Evolutionary conservation across 1,140 invertebrate species (phyloP).

Genomic region (Ruditapes philippinarum): DNA sequence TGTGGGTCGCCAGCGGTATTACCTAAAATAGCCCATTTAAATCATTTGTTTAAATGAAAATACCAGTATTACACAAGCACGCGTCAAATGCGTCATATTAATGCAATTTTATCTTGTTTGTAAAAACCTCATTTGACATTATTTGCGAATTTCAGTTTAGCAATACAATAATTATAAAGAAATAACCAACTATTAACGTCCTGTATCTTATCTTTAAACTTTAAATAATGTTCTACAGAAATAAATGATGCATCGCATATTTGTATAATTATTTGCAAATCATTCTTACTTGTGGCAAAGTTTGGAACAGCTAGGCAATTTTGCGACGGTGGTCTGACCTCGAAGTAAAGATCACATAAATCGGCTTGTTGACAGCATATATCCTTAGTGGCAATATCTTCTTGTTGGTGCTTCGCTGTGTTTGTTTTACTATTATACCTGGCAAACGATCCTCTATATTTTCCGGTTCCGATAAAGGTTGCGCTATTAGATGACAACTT

Average conservation of each 20-base stretch:
- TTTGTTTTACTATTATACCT: background rate
- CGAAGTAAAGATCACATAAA: constrained; percentile 8
- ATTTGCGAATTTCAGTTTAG: no score
- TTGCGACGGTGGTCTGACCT: background rate
- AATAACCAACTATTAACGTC: no score
- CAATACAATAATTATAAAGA: no score
- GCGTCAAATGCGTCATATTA: no score
- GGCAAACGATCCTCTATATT: background rate
- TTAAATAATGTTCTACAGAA: no score
- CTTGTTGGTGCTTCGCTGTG: background rate
- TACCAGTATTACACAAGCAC: background rate
- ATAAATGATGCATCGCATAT: no score
- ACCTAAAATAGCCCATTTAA: background rate
- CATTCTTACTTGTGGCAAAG: background rate
- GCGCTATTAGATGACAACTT: background rate
- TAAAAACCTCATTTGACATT: no score
- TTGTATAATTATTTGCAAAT: background rate
- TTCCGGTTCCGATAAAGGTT: background rate
- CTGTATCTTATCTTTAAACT: no score
- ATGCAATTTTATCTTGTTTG: no score
- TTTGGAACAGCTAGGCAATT: background rate
- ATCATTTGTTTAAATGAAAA: background rate
- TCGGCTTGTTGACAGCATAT: background rate
- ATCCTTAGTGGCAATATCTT: background rate
- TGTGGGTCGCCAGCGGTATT: constrained; percentile 93